phyloP scores from a whole-genome alignment of 1,140 invertebrate genomes.

The Leptinotarsa undecemlineata region DNA sequence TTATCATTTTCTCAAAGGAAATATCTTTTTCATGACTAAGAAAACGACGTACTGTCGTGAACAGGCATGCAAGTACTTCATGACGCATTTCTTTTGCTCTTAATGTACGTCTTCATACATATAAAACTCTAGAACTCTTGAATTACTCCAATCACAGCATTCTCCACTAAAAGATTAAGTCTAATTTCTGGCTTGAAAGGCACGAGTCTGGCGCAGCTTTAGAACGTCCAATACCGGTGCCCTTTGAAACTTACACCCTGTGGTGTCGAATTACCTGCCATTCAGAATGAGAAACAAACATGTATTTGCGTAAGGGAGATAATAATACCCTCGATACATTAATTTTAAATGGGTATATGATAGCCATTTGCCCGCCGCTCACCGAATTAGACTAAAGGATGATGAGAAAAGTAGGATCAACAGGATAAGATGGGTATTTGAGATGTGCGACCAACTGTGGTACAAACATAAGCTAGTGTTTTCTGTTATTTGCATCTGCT shows the following conservation, averaged over 20 bases:
- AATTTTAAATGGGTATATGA: slow-evolving; percentile 4
- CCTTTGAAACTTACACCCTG: background rate
- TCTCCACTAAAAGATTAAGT: background rate
- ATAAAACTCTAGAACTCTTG: no score
- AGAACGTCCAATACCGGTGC: background rate
- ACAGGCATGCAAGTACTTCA: no score
- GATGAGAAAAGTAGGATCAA: slow-evolving; percentile 8
- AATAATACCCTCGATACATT: background rate
- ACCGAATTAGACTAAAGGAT: background rate
- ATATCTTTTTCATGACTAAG: no score
- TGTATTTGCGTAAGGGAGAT: background rate
- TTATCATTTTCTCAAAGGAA: no score
- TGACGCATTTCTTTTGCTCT: no score
- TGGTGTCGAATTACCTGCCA: slow-evolving; percentile 2
- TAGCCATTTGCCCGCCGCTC: slow-evolving; percentile 1
- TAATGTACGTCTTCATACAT: no score
- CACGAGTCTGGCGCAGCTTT: background rate
- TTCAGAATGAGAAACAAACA: slow-evolving; percentile 8
- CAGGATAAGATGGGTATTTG: slow-evolving; percentile 2
- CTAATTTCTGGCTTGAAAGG: background rate
- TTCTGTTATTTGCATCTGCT: background rate
- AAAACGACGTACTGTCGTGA: no score
- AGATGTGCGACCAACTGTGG: slow-evolving; percentile 4
- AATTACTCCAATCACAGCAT: no score
- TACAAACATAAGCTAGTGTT: background rate